A percentile compares a stretch with the other conserved stretches of the same genome.
Conservation (phyloP, 2,888 invertebrate genomes). For the Amphipyra tragopoginis region DNA sequence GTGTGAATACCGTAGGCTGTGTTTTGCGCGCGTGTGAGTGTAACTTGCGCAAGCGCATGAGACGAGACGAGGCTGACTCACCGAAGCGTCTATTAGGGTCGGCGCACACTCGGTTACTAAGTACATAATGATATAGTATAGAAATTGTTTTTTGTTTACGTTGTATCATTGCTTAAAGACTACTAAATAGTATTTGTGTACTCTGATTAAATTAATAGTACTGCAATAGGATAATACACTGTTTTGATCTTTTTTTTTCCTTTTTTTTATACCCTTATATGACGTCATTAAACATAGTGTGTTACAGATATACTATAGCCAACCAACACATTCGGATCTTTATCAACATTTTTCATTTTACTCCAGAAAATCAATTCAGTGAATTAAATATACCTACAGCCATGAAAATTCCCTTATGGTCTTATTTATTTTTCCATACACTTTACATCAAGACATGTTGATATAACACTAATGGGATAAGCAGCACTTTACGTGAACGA, state of each 20-base stretch:
- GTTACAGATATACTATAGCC: no score
- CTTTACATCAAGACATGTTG: slow-evolving; percentile 35
- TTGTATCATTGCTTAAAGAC: slow-evolving; percentile 13
- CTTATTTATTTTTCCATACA: slow-evolving; percentile 15
- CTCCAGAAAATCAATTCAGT: no score
- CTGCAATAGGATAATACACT: neutral
- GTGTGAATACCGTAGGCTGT: slow-evolving; percentile 63
- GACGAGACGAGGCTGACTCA: slow-evolving; percentile 82
- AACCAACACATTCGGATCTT: no score
- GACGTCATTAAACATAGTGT: no score
- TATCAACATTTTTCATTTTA: no score
- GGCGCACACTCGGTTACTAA: slow-evolving; percentile 62
- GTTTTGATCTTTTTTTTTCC: neutral
- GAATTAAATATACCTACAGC: neutral
- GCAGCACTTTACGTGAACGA: slow-evolving; percentile 27
- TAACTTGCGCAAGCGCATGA: slow-evolving; percentile 76
- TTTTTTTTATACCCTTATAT: no score
- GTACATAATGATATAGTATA: slow-evolving; percentile 46
- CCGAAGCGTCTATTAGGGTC: slow-evolving; percentile 72
- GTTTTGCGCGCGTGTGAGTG: slow-evolving; percentile 64
- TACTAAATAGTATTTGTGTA: slow-evolving; percentile 7
- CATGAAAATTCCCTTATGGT: slow-evolving; percentile 16
- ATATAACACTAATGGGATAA: slow-evolving; percentile 40
- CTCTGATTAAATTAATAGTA: neutral
- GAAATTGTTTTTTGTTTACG: slow-evolving; percentile 22